These are phyloP conservation scores for Lepilemur septentrionalis DNA, from an alignment of 2,797 vertebrate genomes.

Conservation along the genomic window DNA sequence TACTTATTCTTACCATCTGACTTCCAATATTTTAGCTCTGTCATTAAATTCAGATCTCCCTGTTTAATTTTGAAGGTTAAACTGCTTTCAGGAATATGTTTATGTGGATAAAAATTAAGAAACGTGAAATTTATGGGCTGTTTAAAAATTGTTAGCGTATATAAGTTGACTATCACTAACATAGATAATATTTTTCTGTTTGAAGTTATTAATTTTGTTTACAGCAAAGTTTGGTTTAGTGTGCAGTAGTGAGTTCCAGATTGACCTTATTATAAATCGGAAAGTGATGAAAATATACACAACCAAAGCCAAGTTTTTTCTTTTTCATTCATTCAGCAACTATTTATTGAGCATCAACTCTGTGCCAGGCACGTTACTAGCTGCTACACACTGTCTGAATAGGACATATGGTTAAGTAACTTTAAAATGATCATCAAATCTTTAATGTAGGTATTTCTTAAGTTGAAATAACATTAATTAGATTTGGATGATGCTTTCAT, in stretches of 20 bases:
- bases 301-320: constrained; percentile 73
- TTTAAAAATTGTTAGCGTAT: constrained; percentile 38
- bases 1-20: not conserved
- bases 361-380: constrained; percentile 37
- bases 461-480: constrained; percentile 33
- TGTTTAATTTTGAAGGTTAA: constrained; percentile 49
- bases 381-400: constrained; percentile 59
- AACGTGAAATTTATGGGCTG: constrained; percentile 21
- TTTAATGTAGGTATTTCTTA: constrained; percentile 36
- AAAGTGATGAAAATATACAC: constrained; percentile 69
- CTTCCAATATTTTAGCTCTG: not conserved
- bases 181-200: constrained; percentile 48
- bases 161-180: constrained; percentile 32
- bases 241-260: constrained; percentile 52
- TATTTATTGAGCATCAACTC: constrained; percentile 69
- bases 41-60: constrained; percentile 50
- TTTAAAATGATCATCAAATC: constrained; percentile 26
- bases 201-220: constrained; percentile 56
- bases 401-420: constrained; percentile 12
- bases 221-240: constrained; percentile 45
- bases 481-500: constrained; percentile 15
- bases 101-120: constrained; percentile 54
- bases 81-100: constrained; percentile 61
- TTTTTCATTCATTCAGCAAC: constrained; percentile 59
- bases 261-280: constrained; percentile 49